Evolutionary conservation across 2,888 invertebrate species (phyloP), one percentile per base, ranked within the genome.

Genomic region (Teinopalpus imperialis): DNA sequence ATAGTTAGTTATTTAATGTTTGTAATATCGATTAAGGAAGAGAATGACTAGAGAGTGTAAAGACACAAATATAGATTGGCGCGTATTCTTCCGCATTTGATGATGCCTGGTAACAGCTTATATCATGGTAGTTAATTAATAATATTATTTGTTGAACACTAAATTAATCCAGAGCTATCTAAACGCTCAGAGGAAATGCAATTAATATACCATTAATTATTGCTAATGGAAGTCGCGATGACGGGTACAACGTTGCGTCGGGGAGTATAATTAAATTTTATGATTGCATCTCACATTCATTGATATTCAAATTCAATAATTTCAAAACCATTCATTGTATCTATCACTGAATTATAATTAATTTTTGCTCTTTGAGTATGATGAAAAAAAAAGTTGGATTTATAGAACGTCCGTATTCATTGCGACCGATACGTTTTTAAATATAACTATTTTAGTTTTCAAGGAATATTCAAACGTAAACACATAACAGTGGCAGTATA

Each of bases 201-300:
- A 72, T 69, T 63, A 61, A 61, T 58, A 57, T 50, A 54, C 60
- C 63, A 69, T 71, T 65, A 69, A 69, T 53, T 68, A 66, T 62
- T 48, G 45, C 56, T 69, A 66, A 70, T 66, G 62, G 59, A 49
- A 40, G 45, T 45, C 29, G 34, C 42, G 26, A 14, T 44, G 39
- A 39, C 32, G 37, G 24, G 44, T 10, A 23, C 20, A 12, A 27
- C 21, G 40, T 26, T 34, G 39, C 40, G 34, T 20, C 29, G 27
- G 40, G 40, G 27, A 7, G 21, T 39, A 45, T 45, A 45, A 45
- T 45, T 45, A 34, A 45, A 45, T 45, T 45, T 40, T 40, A 40
- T 45, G 34, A 45, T 40, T 34, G 45, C 45, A 29, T 40, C 39
- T 34, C 45, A 10, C 21, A 27, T 35, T 45, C 45, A 29, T 45